Evolutionary conservation across 2,113 vertebrate genomes (phyloP).

Genomic region (Gambusia affinis): DNA sequence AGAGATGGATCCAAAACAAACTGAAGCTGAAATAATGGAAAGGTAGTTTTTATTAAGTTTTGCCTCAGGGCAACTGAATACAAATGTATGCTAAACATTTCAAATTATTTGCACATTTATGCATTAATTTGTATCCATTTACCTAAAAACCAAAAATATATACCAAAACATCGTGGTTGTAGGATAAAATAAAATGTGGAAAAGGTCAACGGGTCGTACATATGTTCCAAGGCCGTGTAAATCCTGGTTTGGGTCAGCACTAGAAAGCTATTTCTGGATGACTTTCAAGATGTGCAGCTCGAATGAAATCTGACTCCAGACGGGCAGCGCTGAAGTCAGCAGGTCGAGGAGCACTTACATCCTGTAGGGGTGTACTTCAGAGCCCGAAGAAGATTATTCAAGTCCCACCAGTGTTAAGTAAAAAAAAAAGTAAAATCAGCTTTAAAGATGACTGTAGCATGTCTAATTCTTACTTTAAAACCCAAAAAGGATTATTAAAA

Average conservation of each 20-base stretch:
- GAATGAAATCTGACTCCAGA: slow-evolving; percentile 65
- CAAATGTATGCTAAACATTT: background rate
- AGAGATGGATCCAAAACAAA: background rate
- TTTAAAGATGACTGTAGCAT: too few species aligned
- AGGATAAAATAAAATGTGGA: background rate
- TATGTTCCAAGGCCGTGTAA: background rate
- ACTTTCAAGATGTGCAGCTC: slow-evolving; percentile 44
- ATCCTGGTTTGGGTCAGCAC: slow-evolving; percentile 48
- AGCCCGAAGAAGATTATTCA: slow-evolving; percentile 51
- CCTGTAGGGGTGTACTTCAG: slow-evolving; percentile 18
- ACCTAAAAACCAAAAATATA: background rate
- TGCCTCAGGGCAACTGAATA: background rate
- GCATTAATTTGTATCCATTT: background rate
- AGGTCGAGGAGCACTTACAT: slow-evolving; percentile 39
- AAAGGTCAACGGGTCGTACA: background rate
- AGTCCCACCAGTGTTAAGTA: slow-evolving; percentile 20
- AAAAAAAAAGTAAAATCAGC: background rate
- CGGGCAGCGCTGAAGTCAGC: slow-evolving; percentile 49
- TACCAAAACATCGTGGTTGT: too few species aligned
- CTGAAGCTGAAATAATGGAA: background rate
- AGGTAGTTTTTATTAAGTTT: background rate
- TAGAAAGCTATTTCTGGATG: slow-evolving; percentile 65
- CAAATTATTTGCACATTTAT: background rate
- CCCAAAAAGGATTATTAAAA: background rate
- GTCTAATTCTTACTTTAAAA: background rate